These are phyloP conservation scores for Caenorhabditis briggsae DNA, from an alignment of 1,140 invertebrate species.

Conservation along the genomic window DNA sequence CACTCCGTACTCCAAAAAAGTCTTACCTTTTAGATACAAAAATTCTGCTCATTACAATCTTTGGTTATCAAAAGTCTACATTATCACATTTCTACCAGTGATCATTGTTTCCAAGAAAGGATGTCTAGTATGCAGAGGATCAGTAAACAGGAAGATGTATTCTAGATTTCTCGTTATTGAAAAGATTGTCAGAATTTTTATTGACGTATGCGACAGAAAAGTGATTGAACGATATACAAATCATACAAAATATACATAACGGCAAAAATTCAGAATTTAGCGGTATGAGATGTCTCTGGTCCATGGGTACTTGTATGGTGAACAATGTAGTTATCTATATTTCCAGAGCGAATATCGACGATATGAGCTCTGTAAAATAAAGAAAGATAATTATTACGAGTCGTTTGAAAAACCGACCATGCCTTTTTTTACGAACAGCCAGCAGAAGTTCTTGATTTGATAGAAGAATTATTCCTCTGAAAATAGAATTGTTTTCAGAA, in stretches of 20 bases:
- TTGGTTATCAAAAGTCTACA: not conserved
- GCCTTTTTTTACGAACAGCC: conserved; percentile 28
- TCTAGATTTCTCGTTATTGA: not conserved
- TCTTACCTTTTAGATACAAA: not conserved
- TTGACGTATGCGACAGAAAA: no score
- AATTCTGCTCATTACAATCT: not conserved
- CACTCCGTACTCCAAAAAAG: not conserved
- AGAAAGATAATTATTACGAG: not conserved
- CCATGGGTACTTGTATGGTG: no score
- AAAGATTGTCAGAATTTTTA: no score
- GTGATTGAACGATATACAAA: no score
- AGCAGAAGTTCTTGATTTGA: conserved; percentile 8
- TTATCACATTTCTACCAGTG: not conserved
- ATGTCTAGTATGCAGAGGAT: not conserved
- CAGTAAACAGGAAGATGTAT: not conserved
- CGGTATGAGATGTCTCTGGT: no score
- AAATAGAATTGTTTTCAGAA: not conserved
- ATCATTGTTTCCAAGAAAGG: not conserved
- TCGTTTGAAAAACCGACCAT: not conserved
- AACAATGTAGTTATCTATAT: conserved; percentile 4
- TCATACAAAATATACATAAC: no score
- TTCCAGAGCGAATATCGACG: conserved; percentile 25
- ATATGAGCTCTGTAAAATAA: conserved; percentile 18
- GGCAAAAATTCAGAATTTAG: no score
- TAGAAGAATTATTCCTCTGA: not conserved